Evolutionary conservation across 2,113 vertebrate genomes (phyloP), one percentile per base, ranked within the genome.

Genomic region (Corythoichthys intestinalis): DNA sequence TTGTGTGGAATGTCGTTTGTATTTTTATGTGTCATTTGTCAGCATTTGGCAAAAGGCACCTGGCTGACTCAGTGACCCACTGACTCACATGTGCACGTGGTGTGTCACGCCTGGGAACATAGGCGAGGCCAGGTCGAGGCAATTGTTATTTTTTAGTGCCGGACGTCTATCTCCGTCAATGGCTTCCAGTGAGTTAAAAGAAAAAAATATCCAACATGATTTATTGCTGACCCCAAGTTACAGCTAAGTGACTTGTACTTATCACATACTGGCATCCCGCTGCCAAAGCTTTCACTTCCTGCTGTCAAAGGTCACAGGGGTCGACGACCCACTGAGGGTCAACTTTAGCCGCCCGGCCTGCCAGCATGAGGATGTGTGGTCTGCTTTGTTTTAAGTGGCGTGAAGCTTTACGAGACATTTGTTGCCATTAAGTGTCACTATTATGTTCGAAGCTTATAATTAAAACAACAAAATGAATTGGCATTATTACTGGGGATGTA

Each of bases 351-450:
- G 59, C 44, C 78, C 9, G 2, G 65, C 57, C 0, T 17, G 64
- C 75, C 73, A 28, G 77, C 41, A 2, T 4, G n/a, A 5, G 71
- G 78, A 73, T 88, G 87, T 87, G 86, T 86, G 85, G 85, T 88
- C 86, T 84, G 84, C 74, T 85, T 86, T 86, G 81, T 88, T 86
- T 90, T 74, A 89, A 78, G 80, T 75, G 74, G 74, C 82, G 67
- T 81, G 82, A 49, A 72, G 81, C 70, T 86, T 83, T 76, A 78
- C 44, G 60, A 75, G 75, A 60, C 68, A 50, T 85, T 77, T 72
- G 73, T 75, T 74, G 79, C 59, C 53, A 64, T 83, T 71, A 62
- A 65, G 70, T n/a, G 67, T 54, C 49, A 57, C 69, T 57, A 54
- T 37, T 13, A 5, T 11, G 38, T 62, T 17, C 28, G 61, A 65